These are phyloP conservation scores for Penaeus chinensis DNA, from an alignment of 1,140 invertebrate genomes.

Conservation along the genomic window DNA sequence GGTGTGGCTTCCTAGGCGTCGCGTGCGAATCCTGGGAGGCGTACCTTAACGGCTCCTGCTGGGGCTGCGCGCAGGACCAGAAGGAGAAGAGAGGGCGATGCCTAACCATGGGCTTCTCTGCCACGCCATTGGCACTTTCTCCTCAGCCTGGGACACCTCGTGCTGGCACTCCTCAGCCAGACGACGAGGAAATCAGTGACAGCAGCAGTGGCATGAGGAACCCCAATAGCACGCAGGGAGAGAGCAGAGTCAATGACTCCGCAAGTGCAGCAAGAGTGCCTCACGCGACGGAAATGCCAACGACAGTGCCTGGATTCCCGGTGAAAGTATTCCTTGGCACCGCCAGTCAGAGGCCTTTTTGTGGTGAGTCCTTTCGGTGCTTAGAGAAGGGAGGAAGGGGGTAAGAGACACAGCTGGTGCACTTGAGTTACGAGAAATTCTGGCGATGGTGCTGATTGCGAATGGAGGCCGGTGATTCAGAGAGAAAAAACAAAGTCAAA, in stretches of 20 bases:
- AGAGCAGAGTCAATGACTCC: not conserved
- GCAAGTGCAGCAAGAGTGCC: not conserved
- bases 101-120: constrained; percentile 28
- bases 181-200: not conserved
- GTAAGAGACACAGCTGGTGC: too few relatives aligned
- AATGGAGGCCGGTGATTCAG: too few relatives aligned
- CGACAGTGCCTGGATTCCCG: not conserved
- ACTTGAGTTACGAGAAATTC: too few relatives aligned
- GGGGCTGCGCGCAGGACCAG: constrained; percentile 12
- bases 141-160: not conserved
- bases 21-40: constrained; percentile 33
- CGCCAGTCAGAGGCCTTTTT: constrained; percentile 14
- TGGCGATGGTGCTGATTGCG: too few relatives aligned
- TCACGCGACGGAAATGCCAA: not conserved
- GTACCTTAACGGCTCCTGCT: constrained; percentile 30
- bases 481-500: too few relatives aligned
- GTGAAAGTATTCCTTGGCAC: constrained; percentile 40
- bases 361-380: constrained; percentile 17
- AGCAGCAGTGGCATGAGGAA: not conserved
- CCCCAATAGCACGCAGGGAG: too few relatives aligned
- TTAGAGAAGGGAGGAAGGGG: not conserved
- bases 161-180: not conserved
- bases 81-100: not conserved
- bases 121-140: not conserved
- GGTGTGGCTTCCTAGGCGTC: constrained; percentile 35